Conservation (phyloP, 2,113 vertebrate genomes). For the Candoia aspera region DNA sequence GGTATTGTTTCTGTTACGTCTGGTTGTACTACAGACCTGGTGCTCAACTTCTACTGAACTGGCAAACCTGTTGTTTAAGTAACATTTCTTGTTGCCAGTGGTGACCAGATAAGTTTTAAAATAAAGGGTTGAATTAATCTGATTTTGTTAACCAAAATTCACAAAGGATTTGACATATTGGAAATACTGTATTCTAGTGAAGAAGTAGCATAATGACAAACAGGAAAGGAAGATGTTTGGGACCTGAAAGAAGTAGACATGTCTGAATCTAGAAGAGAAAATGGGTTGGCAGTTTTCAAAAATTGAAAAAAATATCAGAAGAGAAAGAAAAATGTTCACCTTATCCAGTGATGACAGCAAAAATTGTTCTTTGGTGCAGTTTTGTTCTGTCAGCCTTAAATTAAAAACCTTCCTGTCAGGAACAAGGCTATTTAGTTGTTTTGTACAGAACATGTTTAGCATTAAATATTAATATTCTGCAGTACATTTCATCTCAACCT, state of each 20-base stretch:
- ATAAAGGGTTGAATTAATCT: background rate
- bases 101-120: background rate
- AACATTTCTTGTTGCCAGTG: background rate
- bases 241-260: background rate
- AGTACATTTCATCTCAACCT: background rate
- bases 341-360: background rate
- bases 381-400: background rate
- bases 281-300: background rate
- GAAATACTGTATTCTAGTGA: background rate
- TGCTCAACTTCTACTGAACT: background rate
- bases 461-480: background rate
- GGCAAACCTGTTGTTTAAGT: background rate
- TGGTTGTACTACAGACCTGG: background rate
- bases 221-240: background rate
- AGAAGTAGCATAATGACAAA: background rate
- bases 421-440: background rate
- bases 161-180: background rate
- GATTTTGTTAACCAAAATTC: background rate
- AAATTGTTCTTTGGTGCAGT: background rate
- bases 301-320: background rate
- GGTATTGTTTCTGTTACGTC: background rate
- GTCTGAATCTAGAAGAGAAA: background rate
- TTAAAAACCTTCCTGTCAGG: background rate
- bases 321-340: background rate
- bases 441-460: background rate